These are phyloP conservation scores for Campoletis sonorensis DNA, from an alignment of 1,140 invertebrate species.

Conservation along the genomic window DNA sequence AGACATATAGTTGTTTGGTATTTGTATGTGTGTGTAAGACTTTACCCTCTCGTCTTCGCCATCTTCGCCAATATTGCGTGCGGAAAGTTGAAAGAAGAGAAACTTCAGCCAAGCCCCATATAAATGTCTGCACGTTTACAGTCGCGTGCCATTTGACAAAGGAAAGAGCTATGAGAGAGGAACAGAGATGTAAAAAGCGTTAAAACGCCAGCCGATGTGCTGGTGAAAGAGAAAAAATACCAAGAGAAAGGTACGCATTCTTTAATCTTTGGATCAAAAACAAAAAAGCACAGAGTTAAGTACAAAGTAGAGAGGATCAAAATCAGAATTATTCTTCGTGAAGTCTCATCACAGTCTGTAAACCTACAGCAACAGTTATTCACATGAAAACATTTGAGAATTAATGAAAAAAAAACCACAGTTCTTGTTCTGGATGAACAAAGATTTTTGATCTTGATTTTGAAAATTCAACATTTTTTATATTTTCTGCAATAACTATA, in stretches of 20 bases:
- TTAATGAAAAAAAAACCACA: too few relatives aligned
- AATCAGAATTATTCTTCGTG: background rate
- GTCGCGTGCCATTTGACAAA: conserved; percentile 39
- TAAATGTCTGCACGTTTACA: conserved; percentile 30
- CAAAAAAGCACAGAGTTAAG: background rate
- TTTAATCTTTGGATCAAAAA: conserved; percentile 13
- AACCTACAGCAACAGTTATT: background rate
- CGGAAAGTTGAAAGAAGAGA: conserved; percentile 42
- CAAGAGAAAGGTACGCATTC: background rate
- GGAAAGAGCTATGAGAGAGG: conserved; percentile 6
- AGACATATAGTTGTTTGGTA: conserved; percentile 42
- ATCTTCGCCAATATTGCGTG: conserved; percentile 24
- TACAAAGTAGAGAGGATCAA: conserved; percentile 18
- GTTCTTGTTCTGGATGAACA: too few relatives aligned
- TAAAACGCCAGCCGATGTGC: background rate
- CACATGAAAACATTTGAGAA: too few relatives aligned
- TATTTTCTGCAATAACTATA: too few relatives aligned
- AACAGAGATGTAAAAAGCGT: background rate
- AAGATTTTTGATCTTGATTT: too few relatives aligned
- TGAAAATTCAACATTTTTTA: too few relatives aligned
- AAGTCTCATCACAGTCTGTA: conserved; percentile 23
- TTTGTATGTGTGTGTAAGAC: conserved; percentile 56
- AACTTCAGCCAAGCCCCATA: conserved; percentile 43
- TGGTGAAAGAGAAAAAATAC: background rate
- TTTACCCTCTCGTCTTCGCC: conserved; percentile 34